Evolutionary conservation across 2,113 vertebrate species (phyloP).

Genomic region (Hippopotamus amphibius): DNA sequence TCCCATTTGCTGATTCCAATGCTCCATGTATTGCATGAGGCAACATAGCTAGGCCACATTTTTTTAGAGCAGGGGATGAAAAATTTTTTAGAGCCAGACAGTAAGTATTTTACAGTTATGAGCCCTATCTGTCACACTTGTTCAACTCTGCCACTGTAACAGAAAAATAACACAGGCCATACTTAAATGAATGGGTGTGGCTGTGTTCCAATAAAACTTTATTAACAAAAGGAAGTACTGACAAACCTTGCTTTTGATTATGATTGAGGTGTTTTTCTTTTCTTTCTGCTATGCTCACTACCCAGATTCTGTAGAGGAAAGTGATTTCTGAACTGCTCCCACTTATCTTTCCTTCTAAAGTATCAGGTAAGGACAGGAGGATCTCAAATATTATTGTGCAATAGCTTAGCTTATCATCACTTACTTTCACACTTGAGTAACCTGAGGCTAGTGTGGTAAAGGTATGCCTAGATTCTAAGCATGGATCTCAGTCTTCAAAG

Average conservation of each 20-base stretch:
- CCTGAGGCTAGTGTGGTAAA: background rate
- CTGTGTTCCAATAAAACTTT: background rate
- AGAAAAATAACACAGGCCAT: background rate
- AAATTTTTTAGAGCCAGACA: background rate
- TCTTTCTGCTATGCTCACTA: background rate
- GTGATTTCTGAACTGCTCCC: background rate
- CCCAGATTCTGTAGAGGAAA: background rate
- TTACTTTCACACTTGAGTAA: background rate
- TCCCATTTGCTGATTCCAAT: background rate
- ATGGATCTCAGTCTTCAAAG: background rate
- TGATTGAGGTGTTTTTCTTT: background rate
- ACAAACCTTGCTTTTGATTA: background rate
- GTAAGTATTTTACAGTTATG: background rate
- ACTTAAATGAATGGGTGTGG: background rate
- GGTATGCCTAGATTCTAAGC: background rate
- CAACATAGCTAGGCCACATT: background rate
- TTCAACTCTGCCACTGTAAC: background rate
- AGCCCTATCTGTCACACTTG: background rate
- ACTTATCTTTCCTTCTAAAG: background rate
- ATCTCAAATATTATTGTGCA: background rate
- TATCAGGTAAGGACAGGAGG: background rate
- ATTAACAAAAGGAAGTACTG: background rate
- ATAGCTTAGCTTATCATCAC: background rate
- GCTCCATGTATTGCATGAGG: background rate
- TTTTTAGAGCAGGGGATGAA: background rate